These are phyloP conservation scores for Clarias laeviceps DNA, from an alignment of 2,797 vertebrate species.

Conservation along the genomic window DNA sequence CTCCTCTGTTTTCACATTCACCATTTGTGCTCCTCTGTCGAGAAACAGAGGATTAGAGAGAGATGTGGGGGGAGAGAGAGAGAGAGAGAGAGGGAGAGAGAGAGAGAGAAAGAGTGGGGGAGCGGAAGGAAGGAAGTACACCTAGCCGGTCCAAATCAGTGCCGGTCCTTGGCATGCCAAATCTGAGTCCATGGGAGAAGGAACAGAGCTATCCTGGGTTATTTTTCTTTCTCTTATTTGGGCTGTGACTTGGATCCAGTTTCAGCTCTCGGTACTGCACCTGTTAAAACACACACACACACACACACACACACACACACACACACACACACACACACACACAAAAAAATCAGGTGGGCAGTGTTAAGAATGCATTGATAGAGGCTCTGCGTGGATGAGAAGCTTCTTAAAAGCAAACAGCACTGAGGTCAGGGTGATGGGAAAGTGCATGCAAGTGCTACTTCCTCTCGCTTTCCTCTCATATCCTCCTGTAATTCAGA, in stretches of 20 bases:
- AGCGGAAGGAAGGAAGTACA: slow-evolving; percentile 35
- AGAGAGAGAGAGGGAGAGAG: not conserved
- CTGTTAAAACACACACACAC: slow-evolving; percentile 91
- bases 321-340: slow-evolving; percentile 47
- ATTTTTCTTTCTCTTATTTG: slow-evolving; percentile 98
- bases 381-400: not conserved
- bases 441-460: slow-evolving; percentile 6
- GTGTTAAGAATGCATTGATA: slow-evolving; percentile 32
- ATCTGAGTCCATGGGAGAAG: slow-evolving; percentile 60
- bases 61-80: no score
- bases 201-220: slow-evolving; percentile 83
- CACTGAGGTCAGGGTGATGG: slow-evolving; percentile 50
- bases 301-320: slow-evolving; percentile 61
- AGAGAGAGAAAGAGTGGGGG: slow-evolving; percentile 29
- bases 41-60: slow-evolving; percentile 15
- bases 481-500: not conserved
- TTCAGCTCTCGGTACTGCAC: slow-evolving; percentile 97
- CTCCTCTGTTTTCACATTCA: slow-evolving; percentile 36
- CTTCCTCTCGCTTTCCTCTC: not conserved
- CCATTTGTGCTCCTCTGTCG: slow-evolving; percentile 22
- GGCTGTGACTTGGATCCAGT: slow-evolving; percentile 92
- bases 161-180: slow-evolving; percentile 64
- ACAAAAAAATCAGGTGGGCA: slow-evolving; percentile 34
- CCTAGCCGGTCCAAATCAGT: slow-evolving; percentile 63
- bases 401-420: slow-evolving; percentile 69